Evolutionary conservation across 2,888 invertebrate genomes (phyloP), one percentile per base, ranked within the genome.

Genomic region (Dasypogon diadema): DNA sequence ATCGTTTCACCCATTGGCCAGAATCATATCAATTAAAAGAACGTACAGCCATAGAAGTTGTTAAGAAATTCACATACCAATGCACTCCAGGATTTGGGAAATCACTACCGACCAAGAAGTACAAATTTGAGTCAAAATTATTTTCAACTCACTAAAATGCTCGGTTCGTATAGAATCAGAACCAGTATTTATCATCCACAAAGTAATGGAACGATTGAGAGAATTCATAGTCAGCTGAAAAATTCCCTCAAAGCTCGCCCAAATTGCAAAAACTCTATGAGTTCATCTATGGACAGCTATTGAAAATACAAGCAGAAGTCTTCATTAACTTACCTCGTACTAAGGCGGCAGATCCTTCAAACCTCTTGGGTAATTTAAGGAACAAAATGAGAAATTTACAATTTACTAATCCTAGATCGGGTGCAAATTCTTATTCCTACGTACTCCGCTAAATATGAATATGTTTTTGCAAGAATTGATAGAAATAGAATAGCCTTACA

Each of bases 1-100:
- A 83, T 42, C 76, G 83, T 3, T 78, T 79, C 46, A 75, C 80
- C 1, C 48, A 77, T 2, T 80, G 80, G 54, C n/a, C n/a, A n/a
- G n/a, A n/a, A n/a, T n/a, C n/a, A n/a, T n/a, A n/a, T n/a, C n/a
- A n/a, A n/a, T n/a, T n/a, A n/a, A n/a, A n/a, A n/a, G n/a, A n/a
- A n/a, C n/a, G n/a, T n/a, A n/a, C n/a, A n/a, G n/a, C n/a, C n/a
- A n/a, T n/a, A n/a, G n/a, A n/a, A n/a, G n/a, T n/a, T n/a, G n/a
- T n/a, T n/a, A n/a, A n/a, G n/a, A n/a, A n/a, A n/a, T n/a, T n/a
- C n/a, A n/a, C n/a, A n/a, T n/a, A n/a, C n/a, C n/a, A n/a, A n/a
- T n/a, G n/a, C n/a, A n/a, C n/a, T n/a, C n/a, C n/a, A n/a, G n/a
- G n/a, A n/a, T n/a, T n/a, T n/a, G n/a, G n/a, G n/a, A n/a, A n/a